Base-by-base conservation (phyloP, 2,797 vertebrate species). In the Danio tinwini region DNA sequence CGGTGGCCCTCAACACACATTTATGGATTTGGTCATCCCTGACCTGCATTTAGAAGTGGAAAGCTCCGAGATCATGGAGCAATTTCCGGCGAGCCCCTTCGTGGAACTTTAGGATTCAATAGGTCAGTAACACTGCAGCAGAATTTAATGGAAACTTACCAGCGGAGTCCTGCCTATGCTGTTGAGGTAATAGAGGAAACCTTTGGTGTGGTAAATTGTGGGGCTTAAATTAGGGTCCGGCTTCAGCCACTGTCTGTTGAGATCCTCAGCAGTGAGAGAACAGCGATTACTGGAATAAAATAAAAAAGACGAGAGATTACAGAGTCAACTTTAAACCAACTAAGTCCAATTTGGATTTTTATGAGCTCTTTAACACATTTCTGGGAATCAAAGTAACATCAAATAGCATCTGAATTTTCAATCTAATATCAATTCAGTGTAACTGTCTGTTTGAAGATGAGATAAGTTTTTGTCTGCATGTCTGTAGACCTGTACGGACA, bases 191-290 rank as follows among this genome's bases (percentile, higher is more conserved):
- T 93, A 92, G 37, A 99, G 95, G 13, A 98, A 91, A 7, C 97
- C 96, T 75, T 99, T 99, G 76, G 94, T 9, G 0, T 98, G 97
- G 90, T 96, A 98, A 87, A 99, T 92, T 2, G 97, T 98, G 10
- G 97, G 97, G 70, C 96, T 96, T 45, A 95, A 91, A 78, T 87
- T 71, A 0, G 89, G 84, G 17, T 74, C 88, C 5, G 97, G 96
- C 29, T 91, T 85, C 55, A 92, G 74, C 97, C 97, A 98, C 65
- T 96, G 96, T 40, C 97, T 94, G 82, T 99, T 99, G 85, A 99
- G 88, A 81, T 99, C 97, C 53, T 95, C 94, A 13, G 94, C 91
- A 55, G 89, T 96, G 84, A 99, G 89, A 0, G 96, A 96, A 64
- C 96, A 98, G 29, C 97, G 95, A 64, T 95, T 94, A 82, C 97